Base-by-base conservation (phyloP, 2,888 invertebrate species). In the Epistrophe grossulariae region DNA sequence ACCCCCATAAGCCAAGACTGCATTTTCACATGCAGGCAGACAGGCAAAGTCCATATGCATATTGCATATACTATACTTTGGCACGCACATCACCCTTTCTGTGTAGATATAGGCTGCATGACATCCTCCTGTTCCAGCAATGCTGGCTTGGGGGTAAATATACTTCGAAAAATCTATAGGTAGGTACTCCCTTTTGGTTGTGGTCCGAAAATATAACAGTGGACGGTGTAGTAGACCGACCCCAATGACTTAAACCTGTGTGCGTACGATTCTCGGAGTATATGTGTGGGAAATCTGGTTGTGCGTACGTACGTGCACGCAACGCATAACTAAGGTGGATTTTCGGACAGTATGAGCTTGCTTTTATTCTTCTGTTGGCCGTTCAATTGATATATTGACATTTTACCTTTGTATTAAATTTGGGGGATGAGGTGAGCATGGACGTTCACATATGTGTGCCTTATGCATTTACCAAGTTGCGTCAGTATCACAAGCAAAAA, bases 351-450 rank as follows among this genome's bases (percentile, higher is more conserved):
- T 52, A 24, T 24, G 13, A 40, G 43, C 2, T 9, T 48, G 57
- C 70, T 59, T 76, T 80, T 80, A 76, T 60, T 62, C 73, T 73
- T 79, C 28, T 50, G 13, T 35, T 15, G n/a, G 48, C n/a, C 43
- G 24, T 35, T 24, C 62, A 64, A 84, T 80, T 80, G 80, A 73
- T 72, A 80, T 81, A 81, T 85, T 73, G 84, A 73, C 77, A 60
- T 68, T 85, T 72, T 72, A 38, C 45, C 60, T 85, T 81, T 68
- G 68, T 83, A 45, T 79, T 73, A 52, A 17, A 68, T 19, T 38
- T 24, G 10, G 64, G 43, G 43, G 15, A 70, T 62, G 59, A 43
- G 28, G 40, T 57, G 40, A 38, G 19, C 17, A 59, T 28, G 43
- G 40, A 40, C 5, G 15, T 43, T 52, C 24, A 15, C 13, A 48